Evolutionary conservation across 1,140 invertebrate genomes (phyloP).

Genomic region (Wiebesia pumilae): DNA sequence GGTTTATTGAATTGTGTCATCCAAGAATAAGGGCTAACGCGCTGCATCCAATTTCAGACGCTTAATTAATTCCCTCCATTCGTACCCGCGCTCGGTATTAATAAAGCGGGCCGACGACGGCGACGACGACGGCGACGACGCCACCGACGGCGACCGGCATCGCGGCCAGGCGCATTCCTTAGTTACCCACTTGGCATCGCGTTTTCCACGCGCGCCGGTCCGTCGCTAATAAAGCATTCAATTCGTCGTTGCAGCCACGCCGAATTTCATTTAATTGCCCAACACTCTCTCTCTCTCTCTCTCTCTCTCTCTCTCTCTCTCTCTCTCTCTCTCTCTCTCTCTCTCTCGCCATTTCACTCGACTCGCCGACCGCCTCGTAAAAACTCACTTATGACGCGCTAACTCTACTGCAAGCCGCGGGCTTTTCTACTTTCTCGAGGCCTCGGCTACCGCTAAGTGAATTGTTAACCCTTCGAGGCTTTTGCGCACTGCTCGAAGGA

Average conservation of each 20-base stretch:
- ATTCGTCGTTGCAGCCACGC: constrained; percentile 16
- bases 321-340: too few species aligned
- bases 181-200: not conserved
- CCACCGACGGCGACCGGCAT: not conserved
- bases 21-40: constrained; percentile 67
- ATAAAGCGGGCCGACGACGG: constrained; percentile 41
- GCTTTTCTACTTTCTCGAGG: not conserved
- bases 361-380: not conserved
- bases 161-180: constrained; percentile 44
- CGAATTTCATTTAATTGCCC: constrained; percentile 48
- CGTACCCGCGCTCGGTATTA: constrained; percentile 45
- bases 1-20: constrained; percentile 71
- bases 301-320: not conserved
- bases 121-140: constrained; percentile 3
- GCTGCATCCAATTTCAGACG: constrained; percentile 69
- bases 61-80: constrained; percentile 70
- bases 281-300: not conserved
- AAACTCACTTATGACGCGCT: constrained; percentile 2
- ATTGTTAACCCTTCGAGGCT: not conserved
- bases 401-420: not conserved
- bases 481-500: not conserved
- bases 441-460: not conserved
- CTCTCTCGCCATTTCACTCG: not conserved
- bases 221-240: constrained; percentile 45
- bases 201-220: not conserved